Evolutionary conservation across 2,888 invertebrate species (phyloP).

Genomic region (Lochmaea crataegi): DNA sequence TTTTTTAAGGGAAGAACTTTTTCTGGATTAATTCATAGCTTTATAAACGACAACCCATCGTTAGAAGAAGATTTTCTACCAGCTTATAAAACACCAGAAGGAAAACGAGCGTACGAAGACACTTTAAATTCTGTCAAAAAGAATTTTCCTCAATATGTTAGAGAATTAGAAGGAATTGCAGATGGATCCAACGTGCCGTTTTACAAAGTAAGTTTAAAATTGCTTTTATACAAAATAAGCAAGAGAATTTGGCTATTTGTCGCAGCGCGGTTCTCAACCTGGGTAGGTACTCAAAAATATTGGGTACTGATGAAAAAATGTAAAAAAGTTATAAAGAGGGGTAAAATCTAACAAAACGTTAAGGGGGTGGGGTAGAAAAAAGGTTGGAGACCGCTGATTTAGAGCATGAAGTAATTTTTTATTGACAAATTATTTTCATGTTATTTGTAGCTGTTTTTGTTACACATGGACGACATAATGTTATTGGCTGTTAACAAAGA

Average conservation of each 20-base stretch:
- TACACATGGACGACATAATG: constrained; percentile 86
- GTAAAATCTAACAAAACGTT: too few species aligned
- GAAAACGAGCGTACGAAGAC: constrained; percentile 78
- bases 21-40: constrained; percentile 77
- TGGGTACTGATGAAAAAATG: too few species aligned
- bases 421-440: constrained; percentile 24
- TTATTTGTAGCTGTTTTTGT: constrained; percentile 78
- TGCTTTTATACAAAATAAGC: too few species aligned
- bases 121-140: constrained; percentile 76
- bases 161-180: constrained; percentile 86
- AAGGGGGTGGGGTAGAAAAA: too few species aligned
- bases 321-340: too few species aligned
- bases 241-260: too few species aligned
- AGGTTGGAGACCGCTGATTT: not conserved
- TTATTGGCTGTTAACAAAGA: constrained; percentile 70
- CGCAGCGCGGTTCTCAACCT: too few species aligned
- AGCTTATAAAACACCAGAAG: constrained; percentile 77
- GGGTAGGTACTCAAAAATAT: too few species aligned
- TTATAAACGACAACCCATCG: constrained; percentile 70
- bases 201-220: constrained; percentile 72
- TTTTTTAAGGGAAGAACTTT: constrained; percentile 81
- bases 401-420: not conserved
- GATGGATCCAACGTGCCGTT: constrained; percentile 88
- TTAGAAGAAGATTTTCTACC: constrained; percentile 77
- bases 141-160: constrained; percentile 84